Conservation (phyloP, 2,113 vertebrate genomes). For the Alligator sinensis region DNA sequence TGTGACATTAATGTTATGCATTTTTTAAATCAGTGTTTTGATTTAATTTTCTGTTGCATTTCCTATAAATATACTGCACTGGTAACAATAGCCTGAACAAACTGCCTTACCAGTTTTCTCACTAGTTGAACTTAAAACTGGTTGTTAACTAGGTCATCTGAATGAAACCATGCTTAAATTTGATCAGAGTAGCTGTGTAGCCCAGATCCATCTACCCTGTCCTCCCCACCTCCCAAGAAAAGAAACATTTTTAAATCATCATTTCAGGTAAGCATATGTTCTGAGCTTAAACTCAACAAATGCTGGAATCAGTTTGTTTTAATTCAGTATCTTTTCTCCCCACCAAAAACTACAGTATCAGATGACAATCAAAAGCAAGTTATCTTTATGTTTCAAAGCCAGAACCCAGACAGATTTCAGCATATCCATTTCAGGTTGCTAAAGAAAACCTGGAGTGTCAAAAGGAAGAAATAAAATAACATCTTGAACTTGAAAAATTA, state of each 20-base stretch:
- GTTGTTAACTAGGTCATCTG: slow-evolving; percentile 37
- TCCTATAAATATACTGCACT: slow-evolving; percentile 57
- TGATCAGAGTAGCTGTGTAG: background rate
- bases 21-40: slow-evolving; percentile 91
- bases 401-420: background rate
- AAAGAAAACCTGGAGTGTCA: background rate
- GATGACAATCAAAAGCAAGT: background rate
- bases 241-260: background rate
- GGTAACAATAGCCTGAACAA: slow-evolving; percentile 49
- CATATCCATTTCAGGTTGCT: background rate
- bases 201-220: background rate
- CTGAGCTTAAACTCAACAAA: slow-evolving; percentile 16
- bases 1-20: slow-evolving; percentile 88
- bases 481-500: background rate
- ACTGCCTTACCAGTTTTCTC: slow-evolving; percentile 38
- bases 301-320: slow-evolving; percentile 30
- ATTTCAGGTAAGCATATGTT: slow-evolving; percentile 42
- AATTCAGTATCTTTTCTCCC: background rate
- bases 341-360: background rate
- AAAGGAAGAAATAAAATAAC: background rate
- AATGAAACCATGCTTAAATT: slow-evolving; percentile 6
- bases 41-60: slow-evolving; percentile 83
- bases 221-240: background rate
- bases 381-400: slow-evolving; percentile 23
- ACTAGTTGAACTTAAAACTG: slow-evolving; percentile 43